Percentiles rank a stretch among this genome's conserved stretches.
These are phyloP conservation scores for Helicolenus hilgendorfi DNA, from an alignment of 2,797 vertebrate species.

Conservation along the genomic window DNA sequence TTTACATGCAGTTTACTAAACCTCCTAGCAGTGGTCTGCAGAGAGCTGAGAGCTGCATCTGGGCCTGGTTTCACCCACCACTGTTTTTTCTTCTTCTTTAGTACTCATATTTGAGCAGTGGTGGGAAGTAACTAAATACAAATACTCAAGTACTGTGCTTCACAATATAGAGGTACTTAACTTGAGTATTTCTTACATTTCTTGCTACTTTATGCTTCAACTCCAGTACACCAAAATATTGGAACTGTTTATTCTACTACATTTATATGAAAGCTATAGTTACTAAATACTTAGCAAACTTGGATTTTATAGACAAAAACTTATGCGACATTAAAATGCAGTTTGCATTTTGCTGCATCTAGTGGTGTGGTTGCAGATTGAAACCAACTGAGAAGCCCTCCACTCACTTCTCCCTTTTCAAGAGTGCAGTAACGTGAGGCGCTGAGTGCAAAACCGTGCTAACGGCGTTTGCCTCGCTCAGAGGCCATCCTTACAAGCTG, in stretches of 20 bases:
- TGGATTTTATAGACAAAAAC: neutral
- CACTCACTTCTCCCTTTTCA: too few species aligned
- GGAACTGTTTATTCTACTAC: neutral
- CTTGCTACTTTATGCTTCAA: too few species aligned
- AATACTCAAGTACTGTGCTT: neutral
- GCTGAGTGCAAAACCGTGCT: too few species aligned
- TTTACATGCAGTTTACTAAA: slow-evolving; percentile 7
- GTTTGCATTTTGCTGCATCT: neutral
- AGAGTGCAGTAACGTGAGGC: too few species aligned
- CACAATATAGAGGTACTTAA: neutral
- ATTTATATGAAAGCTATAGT: neutral
- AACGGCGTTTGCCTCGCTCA: too few species aligned
- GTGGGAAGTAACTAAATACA: neutral
- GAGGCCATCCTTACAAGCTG: too few species aligned
- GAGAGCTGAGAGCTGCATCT: neutral
- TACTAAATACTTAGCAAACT: neutral
- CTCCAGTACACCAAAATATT: neutral
- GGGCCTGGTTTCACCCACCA: neutral
- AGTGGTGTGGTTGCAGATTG: too few species aligned
- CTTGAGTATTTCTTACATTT: neutral
- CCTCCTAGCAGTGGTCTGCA: neutral
- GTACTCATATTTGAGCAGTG: neutral
- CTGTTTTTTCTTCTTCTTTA: neutral
- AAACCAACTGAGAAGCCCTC: too few species aligned
- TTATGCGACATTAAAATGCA: neutral